Percentiles rank a stretch among this genome's conserved stretches.
Conservation (phyloP, 1,140 invertebrate species). For the Calosoma granatense region DNA sequence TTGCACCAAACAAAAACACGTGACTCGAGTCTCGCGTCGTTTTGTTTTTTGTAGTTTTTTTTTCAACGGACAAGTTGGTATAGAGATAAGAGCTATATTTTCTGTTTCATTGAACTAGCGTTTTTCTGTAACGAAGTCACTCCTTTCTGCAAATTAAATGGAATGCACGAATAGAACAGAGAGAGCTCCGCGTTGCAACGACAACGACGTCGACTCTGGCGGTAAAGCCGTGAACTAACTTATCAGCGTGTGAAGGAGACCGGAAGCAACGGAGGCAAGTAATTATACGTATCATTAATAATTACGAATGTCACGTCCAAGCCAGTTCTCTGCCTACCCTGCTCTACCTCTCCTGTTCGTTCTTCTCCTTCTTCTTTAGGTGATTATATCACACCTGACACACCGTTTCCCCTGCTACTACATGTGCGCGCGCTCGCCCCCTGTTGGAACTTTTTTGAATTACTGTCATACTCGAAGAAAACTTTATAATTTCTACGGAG, state of each 20-base stretch:
- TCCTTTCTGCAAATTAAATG: not conserved
- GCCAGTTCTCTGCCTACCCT: not conserved
- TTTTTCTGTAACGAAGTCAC: not conserved
- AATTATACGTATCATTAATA: not conserved
- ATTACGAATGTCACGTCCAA: not conserved
- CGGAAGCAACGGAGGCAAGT: not conserved
- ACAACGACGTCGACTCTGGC: not conserved
- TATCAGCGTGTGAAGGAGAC: not conserved
- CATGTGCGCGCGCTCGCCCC: no score
- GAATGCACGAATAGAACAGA: not conserved
- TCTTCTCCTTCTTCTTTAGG: no score
- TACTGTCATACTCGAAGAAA: not conserved
- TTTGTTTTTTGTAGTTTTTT: no score
- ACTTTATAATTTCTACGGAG: no score
- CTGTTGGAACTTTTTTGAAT: not conserved
- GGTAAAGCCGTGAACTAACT: not conserved
- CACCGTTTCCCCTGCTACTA: no score
- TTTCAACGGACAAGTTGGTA: not conserved
- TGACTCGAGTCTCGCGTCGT: no score
- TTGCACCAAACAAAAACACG: no score
- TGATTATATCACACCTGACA: not conserved
- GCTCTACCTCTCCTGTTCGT: not conserved
- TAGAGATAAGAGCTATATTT: not conserved
- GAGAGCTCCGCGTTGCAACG: not conserved
- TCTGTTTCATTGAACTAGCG: not conserved